Percentiles rank a stretch among this genome's conserved stretches.
phyloP scores from a whole-genome alignment of 2,113 vertebrate species.

The Neolamprologus cancellatus region DNA sequence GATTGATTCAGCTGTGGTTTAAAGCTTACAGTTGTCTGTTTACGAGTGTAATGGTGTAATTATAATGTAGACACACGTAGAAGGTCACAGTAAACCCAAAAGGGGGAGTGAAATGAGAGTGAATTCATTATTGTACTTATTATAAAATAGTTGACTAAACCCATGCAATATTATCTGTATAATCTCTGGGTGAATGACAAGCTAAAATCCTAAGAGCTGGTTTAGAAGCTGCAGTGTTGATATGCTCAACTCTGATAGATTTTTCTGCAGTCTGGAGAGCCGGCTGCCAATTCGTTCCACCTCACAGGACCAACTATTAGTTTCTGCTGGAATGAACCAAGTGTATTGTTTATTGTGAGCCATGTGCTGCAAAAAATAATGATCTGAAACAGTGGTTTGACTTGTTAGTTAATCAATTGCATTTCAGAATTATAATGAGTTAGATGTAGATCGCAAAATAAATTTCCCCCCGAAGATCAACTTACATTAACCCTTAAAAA shows the following conservation, averaged over 20 bases:
- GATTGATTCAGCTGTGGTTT: neutral
- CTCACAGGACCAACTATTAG: slow-evolving; percentile 34
- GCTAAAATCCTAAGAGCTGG: neutral
- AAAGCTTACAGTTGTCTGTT: neutral
- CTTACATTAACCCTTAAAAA: neutral
- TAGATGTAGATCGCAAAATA: neutral
- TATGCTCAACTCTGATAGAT: neutral
- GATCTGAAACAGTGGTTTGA: neutral
- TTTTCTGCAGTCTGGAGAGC: neutral
- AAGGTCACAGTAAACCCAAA: neutral
- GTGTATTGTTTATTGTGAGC: slow-evolving; percentile 30
- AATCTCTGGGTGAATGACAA: neutral
- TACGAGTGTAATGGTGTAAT: neutral
- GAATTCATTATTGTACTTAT: neutral
- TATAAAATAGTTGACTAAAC: neutral
- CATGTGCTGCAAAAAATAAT: neutral
- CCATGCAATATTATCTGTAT: neutral
- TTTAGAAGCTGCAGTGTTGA: slow-evolving; percentile 1
- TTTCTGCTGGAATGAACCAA: slow-evolving; percentile 29
- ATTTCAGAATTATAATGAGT: neutral
- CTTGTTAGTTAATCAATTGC: neutral
- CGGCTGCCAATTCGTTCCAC: slow-evolving; percentile 25
- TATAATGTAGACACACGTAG: neutral
- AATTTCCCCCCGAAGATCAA: neutral
- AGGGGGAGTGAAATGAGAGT: neutral